Percentiles rank a stretch among this genome's conserved stretches.
Conservation (phyloP, 1,140 invertebrate genomes). For the Meloidogyne exigua region DNA sequence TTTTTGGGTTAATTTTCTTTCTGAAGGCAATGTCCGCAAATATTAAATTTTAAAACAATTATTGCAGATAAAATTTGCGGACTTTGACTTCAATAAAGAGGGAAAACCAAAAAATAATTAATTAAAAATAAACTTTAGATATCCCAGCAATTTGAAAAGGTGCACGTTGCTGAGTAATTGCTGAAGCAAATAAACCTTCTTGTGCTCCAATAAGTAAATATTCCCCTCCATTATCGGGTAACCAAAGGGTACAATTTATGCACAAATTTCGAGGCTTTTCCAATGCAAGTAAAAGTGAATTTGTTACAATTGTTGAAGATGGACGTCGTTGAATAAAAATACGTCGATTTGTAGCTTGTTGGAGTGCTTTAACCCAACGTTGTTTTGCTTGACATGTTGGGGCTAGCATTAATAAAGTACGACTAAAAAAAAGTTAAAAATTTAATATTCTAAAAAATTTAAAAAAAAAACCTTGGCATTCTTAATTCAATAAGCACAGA, state of each 20-base stretch:
- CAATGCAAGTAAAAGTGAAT: constrained; percentile 24
- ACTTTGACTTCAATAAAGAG: no score
- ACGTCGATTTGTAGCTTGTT: constrained; percentile 35
- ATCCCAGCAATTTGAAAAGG: constrained; percentile 36
- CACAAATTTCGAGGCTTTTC: constrained; percentile 31
- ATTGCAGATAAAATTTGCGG: no score
- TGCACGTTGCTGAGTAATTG: constrained; percentile 14
- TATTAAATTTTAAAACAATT: no score
- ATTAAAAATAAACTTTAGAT: constrained; percentile 23
- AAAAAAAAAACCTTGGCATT: constrained; percentile 29
- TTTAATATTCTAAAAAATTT: not conserved
- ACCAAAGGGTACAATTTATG: constrained; percentile 32
- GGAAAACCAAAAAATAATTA: no score
- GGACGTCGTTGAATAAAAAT: constrained; percentile 35
- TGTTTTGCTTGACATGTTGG: constrained; percentile 41
- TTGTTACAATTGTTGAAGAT: constrained; percentile 5
- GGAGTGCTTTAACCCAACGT: constrained; percentile 36
- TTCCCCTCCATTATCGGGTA: constrained; percentile 18
- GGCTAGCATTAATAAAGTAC: constrained; percentile 36
- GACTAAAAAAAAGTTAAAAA: constrained; percentile 21
- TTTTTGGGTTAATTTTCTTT: no score
- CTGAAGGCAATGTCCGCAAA: no score
- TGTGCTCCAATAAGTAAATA: constrained; percentile 34
- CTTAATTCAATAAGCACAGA: constrained; percentile 40
- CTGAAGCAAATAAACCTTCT: constrained; percentile 38